These are phyloP conservation scores for Lypha dubia DNA, from an alignment of 2,888 invertebrate species.

Conservation along the genomic window DNA sequence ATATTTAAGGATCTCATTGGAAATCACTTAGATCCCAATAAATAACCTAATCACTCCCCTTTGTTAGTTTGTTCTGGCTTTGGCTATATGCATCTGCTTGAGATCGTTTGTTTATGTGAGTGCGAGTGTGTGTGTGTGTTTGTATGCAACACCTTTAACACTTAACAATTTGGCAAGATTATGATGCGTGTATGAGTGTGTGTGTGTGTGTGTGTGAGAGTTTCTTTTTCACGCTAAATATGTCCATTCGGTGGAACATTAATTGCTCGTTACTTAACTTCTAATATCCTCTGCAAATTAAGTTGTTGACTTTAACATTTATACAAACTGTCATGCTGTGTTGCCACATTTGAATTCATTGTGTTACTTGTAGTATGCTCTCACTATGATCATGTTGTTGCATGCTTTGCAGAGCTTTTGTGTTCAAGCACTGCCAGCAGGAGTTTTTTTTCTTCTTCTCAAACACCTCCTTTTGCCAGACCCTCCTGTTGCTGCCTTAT, in stretches of 20 bases:
- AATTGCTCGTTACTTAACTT: constrained; percentile 84
- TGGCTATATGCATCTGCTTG: constrained; percentile 18
- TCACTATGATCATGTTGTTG: constrained; percentile 53
- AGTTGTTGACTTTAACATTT: constrained; percentile 81
- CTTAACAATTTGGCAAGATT: constrained; percentile 26
- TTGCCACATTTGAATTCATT: constrained; percentile 72
- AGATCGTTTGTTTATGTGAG: background rate
- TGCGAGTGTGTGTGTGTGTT: background rate
- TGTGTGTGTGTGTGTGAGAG: constrained; percentile 40
- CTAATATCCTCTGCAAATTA: constrained; percentile 84
- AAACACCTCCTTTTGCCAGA: constrained; percentile 15
- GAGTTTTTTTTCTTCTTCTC: constrained; percentile 61
- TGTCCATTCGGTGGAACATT: constrained; percentile 81
- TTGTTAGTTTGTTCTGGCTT: constrained; percentile 49
- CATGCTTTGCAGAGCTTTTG: constrained; percentile 45
- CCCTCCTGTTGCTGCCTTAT: background rate
- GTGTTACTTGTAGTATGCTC: constrained; percentile 45
- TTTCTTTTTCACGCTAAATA: constrained; percentile 72
- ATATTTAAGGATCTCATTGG: constrained; percentile 80
- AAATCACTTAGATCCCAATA: constrained; percentile 84
- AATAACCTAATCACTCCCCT: constrained; percentile 81
- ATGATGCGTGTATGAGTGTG: constrained; percentile 34
- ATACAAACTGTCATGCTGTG: constrained; percentile 81
- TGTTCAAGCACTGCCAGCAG: constrained; percentile 65
- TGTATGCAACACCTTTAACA: constrained; percentile 44